These are phyloP conservation scores for Lonchura striata DNA, from an alignment of 2,113 vertebrate genomes.

Conservation along the genomic window DNA sequence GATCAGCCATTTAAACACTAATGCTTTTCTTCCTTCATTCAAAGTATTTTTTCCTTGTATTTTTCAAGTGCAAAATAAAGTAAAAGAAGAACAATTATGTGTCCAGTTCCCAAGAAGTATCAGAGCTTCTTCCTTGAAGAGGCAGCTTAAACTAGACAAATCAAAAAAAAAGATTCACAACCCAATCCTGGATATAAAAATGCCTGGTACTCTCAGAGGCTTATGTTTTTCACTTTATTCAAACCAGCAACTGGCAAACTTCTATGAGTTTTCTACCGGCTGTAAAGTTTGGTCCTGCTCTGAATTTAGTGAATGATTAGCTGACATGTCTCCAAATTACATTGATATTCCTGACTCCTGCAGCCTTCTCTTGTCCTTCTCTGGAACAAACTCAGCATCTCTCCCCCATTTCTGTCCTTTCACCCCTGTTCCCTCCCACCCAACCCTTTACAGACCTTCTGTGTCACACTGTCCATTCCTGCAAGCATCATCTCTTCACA, in stretches of 20 bases:
- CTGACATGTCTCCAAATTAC: background rate
- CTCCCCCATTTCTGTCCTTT: background rate
- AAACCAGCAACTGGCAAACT: background rate
- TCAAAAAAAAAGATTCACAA: background rate
- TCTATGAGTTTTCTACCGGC: background rate
- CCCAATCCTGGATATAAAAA: background rate
- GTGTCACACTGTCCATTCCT: background rate
- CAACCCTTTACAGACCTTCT: background rate
- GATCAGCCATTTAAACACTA: background rate
- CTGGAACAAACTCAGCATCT: background rate
- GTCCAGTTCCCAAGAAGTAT: background rate
- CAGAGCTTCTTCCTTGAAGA: background rate
- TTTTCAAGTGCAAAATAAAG: background rate
- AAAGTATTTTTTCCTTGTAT: background rate
- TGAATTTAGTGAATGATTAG: background rate
- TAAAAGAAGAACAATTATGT: background rate
- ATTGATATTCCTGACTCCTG: background rate
- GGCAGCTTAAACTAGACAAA: background rate
- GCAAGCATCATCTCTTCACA: fast-evolving
- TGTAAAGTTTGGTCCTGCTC: background rate
- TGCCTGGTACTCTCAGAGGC: background rate
- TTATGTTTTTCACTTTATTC: background rate
- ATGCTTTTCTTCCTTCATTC: background rate
- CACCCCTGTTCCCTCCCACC: background rate
- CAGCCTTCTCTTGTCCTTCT: background rate